Conservation (phyloP, 2,797 vertebrate species). For the Myotis planiceps region DNA sequence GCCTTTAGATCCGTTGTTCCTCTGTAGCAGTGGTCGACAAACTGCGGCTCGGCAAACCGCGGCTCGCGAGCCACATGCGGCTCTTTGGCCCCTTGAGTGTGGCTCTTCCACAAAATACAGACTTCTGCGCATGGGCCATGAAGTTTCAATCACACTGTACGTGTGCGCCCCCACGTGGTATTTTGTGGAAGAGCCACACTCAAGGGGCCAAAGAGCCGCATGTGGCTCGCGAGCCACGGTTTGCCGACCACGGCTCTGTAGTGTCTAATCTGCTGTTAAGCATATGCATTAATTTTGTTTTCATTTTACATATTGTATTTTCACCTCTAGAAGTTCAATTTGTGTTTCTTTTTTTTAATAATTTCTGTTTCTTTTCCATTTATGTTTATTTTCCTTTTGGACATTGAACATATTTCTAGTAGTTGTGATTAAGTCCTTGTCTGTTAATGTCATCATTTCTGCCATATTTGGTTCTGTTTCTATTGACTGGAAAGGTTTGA, state of each 20-base stretch:
- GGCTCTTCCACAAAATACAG: too few species aligned
- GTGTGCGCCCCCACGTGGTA: too few species aligned
- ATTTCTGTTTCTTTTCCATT: background rate
- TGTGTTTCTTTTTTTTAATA: background rate
- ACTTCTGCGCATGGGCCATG: too few species aligned
- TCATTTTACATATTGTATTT: background rate
- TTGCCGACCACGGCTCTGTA: background rate
- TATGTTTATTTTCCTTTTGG: background rate
- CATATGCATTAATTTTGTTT: background rate
- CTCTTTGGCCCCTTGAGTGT: too few species aligned
- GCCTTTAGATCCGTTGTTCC: background rate
- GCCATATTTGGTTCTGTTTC: background rate
- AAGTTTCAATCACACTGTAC: too few species aligned
- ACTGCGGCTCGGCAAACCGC: too few species aligned
- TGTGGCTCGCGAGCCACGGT: too few species aligned
- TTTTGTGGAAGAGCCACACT: too few species aligned
- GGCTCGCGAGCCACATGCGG: too few species aligned
- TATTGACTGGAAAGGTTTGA: slow-evolving; percentile 89
- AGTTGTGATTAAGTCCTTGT: background rate
- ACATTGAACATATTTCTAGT: background rate
- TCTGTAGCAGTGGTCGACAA: background rate
- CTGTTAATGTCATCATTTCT: background rate
- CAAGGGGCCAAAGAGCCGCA: too few species aligned
- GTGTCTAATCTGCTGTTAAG: background rate
- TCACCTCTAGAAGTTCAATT: background rate